These are phyloP conservation scores for Rhagonycha lutea DNA, from an alignment of 2,888 invertebrate species.

Conservation along the genomic window DNA sequence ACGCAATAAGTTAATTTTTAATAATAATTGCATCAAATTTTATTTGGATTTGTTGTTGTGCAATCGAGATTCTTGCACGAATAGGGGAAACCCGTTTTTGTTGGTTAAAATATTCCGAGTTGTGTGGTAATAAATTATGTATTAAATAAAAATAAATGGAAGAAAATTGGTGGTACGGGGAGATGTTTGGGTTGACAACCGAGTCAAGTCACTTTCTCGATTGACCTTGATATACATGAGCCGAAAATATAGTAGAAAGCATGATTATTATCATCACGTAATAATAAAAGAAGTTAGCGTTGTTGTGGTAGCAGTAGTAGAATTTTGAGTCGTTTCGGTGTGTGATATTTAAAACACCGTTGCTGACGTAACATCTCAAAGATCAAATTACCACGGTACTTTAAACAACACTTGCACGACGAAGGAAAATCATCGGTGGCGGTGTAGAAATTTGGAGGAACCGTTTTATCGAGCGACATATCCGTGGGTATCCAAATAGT, in stretches of 20 bases:
- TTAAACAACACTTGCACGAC: neutral
- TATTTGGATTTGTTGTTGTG: neutral
- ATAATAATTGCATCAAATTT: neutral
- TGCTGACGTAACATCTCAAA: neutral
- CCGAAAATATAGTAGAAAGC: conserved; percentile 35
- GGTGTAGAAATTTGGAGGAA: neutral
- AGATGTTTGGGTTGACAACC: conserved; percentile 9
- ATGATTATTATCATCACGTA: conserved; percentile 9
- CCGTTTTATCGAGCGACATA: conserved; percentile 24
- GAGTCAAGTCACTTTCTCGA: conserved; percentile 42
- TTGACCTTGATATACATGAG: conserved; percentile 41
- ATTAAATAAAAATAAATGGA: neutral
- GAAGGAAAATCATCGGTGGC: neutral
- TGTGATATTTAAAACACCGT: neutral
- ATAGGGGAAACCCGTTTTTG: neutral
- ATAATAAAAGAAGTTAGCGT: neutral
- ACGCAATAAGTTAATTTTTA: neutral
- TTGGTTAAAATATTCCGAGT: neutral
- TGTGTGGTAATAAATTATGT: neutral
- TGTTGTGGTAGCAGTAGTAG: neutral
- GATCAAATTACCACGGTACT: neutral
- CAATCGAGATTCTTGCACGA: neutral
- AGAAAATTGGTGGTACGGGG: neutral
- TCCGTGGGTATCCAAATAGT: neutral
- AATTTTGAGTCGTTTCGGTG: neutral